Evolutionary conservation across 1,140 invertebrate genomes (phyloP).

Genomic region (Cotesia typhae): DNA sequence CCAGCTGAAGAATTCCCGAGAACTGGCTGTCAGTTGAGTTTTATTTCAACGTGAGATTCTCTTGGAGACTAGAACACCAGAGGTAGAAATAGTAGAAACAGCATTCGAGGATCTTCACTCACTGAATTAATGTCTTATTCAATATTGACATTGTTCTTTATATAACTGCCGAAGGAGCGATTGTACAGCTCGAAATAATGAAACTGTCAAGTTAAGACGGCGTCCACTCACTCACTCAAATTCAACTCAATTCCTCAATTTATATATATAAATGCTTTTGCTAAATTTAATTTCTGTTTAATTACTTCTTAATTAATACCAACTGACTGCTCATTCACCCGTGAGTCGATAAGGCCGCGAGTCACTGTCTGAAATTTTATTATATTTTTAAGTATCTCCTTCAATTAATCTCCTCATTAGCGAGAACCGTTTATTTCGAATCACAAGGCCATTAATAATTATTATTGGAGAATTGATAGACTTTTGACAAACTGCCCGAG

Average conservation of each 20-base stretch:
- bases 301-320: slow-evolving; percentile 52
- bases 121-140: slow-evolving; percentile 36
- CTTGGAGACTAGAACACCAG: too few species aligned
- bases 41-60: too few species aligned
- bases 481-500: too few species aligned
- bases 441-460: too few species aligned
- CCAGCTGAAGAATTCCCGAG: too few species aligned
- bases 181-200: slow-evolving; percentile 15
- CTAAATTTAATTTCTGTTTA: slow-evolving; percentile 46
- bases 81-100: too few species aligned
- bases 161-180: not conserved
- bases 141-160: slow-evolving; percentile 51
- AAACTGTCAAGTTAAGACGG: slow-evolving; percentile 39
- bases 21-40: too few species aligned
- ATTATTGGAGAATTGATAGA: too few species aligned
- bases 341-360: not conserved
- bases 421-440: too few species aligned
- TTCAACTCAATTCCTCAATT: slow-evolving; percentile 27
- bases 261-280: too few species aligned
- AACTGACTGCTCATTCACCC: slow-evolving; percentile 32
- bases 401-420: too few species aligned
- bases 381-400: not conserved
- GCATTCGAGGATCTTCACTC: too few species aligned
- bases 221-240: slow-evolving; percentile 35
- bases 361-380: not conserved